Conservation (phyloP, 2,888 invertebrate genomes). For the Poecilus cupreus region DNA sequence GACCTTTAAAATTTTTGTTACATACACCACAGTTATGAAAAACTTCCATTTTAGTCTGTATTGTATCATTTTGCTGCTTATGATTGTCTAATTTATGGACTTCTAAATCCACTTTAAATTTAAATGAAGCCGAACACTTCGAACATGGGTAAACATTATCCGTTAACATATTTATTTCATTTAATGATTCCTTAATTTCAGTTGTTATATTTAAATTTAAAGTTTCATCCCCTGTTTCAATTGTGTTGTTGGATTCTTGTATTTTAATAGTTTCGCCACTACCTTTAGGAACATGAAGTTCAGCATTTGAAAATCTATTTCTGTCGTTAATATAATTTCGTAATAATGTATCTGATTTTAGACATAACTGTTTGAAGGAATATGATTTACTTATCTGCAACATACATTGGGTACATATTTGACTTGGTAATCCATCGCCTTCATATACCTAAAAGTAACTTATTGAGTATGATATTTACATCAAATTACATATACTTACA, state of each 20-base stretch:
- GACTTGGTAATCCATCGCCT: slow-evolving; percentile 70
- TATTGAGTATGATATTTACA: neutral
- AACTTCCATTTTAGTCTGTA: neutral
- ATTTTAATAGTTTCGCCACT: neutral
- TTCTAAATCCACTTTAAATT: slow-evolving; percentile 57
- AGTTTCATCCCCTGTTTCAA: neutral
- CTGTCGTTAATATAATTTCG: slow-evolving; percentile 67
- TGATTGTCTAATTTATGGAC: slow-evolving; percentile 54
- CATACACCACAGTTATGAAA: slow-evolving; percentile 40
- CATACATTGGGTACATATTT: slow-evolving; percentile 71
- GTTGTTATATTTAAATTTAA: neutral
- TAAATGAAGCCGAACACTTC: slow-evolving; percentile 39
- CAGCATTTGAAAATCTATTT: neutral
- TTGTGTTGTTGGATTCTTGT: neutral
- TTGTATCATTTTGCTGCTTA: slow-evolving; percentile 17
- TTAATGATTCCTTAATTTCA: slow-evolving; percentile 22
- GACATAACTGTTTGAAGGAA: slow-evolving; percentile 70
- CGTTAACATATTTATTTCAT: slow-evolving; percentile 27
- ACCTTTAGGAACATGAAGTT: neutral
- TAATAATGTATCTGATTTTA: slow-evolving; percentile 70
- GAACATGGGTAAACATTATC: slow-evolving; percentile 29
- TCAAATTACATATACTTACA: slow-evolving; percentile 65
- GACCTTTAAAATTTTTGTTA: slow-evolving; percentile 53
- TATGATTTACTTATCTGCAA: slow-evolving; percentile 70
- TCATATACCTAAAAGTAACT: slow-evolving; percentile 67